Evolutionary conservation across 2,888 invertebrate genomes (phyloP).

Genomic region (Boloria selene): DNA sequence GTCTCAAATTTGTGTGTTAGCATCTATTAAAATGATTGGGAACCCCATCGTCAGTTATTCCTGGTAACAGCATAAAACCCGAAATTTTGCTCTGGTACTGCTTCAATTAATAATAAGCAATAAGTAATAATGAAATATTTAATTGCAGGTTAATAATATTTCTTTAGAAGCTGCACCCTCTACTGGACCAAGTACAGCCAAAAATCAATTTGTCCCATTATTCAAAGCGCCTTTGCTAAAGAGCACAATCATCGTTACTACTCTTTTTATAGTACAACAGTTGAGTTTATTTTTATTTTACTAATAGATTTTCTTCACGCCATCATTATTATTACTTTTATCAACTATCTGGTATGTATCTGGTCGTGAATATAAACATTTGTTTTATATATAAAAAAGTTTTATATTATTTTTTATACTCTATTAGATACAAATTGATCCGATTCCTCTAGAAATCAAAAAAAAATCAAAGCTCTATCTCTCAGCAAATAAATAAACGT

Average conservation of each 20-base stretch:
- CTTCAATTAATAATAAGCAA: too few species aligned
- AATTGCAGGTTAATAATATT: constrained; percentile 55
- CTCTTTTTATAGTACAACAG: constrained; percentile 83
- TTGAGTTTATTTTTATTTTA: constrained; percentile 54
- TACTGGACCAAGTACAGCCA: constrained; percentile 44
- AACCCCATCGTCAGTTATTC: too few species aligned
- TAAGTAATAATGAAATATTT: constrained; percentile 7
- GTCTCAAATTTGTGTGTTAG: too few species aligned
- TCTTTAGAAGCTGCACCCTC: constrained; percentile 55
- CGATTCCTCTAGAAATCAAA: too few species aligned
- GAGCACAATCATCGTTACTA: constrained; percentile 71
- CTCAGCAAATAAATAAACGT: background rate
- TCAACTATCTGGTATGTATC: background rate
- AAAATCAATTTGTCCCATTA: constrained; percentile 73
- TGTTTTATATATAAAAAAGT: too few species aligned
- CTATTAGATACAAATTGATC: too few species aligned
- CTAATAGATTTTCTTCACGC: background rate
- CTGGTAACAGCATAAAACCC: too few species aligned
- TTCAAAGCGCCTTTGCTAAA: constrained; percentile 78
- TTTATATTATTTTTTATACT: too few species aligned
- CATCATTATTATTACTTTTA: too few species aligned
- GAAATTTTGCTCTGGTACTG: too few species aligned
- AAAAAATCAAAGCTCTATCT: too few species aligned
- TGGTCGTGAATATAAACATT: background rate
- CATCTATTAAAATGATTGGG: too few species aligned